phyloP scores from a whole-genome alignment of 2,797 vertebrate genomes.

The Rhodeus uyekii region DNA sequence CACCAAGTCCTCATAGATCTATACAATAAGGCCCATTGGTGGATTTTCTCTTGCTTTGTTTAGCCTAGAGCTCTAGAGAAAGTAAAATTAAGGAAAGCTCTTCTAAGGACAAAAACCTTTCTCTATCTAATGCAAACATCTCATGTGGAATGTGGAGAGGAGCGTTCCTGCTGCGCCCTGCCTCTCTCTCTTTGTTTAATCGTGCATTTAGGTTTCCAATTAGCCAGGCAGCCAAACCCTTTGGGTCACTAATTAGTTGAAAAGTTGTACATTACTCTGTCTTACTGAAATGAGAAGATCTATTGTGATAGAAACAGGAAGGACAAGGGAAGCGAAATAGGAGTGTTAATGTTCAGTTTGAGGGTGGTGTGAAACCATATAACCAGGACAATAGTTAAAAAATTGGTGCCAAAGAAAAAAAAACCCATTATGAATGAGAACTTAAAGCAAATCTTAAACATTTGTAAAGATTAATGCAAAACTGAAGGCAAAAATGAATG shows the following conservation, averaged over 20 bases:
- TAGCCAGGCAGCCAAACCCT: conserved; percentile 76
- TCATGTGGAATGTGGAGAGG: conserved; percentile 67
- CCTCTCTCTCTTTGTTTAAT: conserved; percentile 68
- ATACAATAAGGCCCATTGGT: conserved; percentile 14
- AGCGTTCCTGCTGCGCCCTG: conserved; percentile 67
- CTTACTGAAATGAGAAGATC: conserved; percentile 62
- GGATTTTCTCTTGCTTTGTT: neutral
- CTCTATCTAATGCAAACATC: conserved; percentile 56
- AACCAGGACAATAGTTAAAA: neutral
- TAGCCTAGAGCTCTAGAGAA: conserved; percentile 36
- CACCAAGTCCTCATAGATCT: neutral
- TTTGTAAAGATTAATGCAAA: neutral
- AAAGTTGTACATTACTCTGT: conserved; percentile 70
- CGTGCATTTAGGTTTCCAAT: conserved; percentile 74
- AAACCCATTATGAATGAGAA: neutral
- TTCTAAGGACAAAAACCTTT: conserved; percentile 40
- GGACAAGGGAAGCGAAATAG: conserved; percentile 37
- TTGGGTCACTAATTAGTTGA: conserved; percentile 75
- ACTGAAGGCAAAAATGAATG: too few relatives aligned
- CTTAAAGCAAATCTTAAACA: neutral
- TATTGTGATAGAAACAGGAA: conserved; percentile 59
- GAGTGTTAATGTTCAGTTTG: conserved; percentile 55
- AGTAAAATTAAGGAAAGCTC: conserved; percentile 42
- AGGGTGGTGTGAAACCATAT: neutral
- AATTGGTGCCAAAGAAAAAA: neutral